Base-by-base conservation (phyloP, 2,888 invertebrate genomes). In the Lamproptera curius region DNA sequence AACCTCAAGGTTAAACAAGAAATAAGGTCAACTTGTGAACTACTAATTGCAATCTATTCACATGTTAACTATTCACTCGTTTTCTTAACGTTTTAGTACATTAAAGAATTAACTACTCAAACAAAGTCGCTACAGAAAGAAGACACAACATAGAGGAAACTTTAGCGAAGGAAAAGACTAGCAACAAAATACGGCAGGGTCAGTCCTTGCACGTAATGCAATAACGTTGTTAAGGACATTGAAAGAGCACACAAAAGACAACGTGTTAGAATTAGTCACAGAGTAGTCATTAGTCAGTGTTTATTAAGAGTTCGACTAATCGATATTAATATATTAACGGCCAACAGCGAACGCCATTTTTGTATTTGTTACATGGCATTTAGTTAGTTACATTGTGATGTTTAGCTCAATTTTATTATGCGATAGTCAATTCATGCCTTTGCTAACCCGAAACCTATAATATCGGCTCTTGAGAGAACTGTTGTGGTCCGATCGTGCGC, bases 231-330 rank as follows among this genome's bases (percentile, higher is more conserved):
- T 9, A 36, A 36, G 15, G 23, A n/a, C n/a, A n/a, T n/a, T n/a
- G n/a, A 3, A 31, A 31, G 13, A 9, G 13, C 31, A 31, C 28
- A 28, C 28, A 16, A 37, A 10, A 23, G 20, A 37, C 17, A 42
- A 41, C 37, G 35, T 43, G 43, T 43, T 43, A 48, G 43, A 34
- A 48, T 48, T 48, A 48, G 48, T 39, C 48, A 48, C 39, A 39
- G 2, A 48, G 42, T 39, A 43, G 48, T 48, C 48, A 39, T 48
- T 48, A 48, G 48, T 48, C 43, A 48, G 34, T 43, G 20, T 16
- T 46, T 38, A 45, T 45, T 45, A 45, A 45, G 26, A 28, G 38
- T 38, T 48, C 14, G 26, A 33, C 43, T 48, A 48, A 38, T 20
- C 37, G 34, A 26, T 43, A 26, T 10, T 40, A 15, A 36, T 39